Percentiles rank a stretch among this genome's conserved stretches.
Evolutionary conservation across 2,113 vertebrate genomes (phyloP).

Genomic region (Microcebus murinus): DNA sequence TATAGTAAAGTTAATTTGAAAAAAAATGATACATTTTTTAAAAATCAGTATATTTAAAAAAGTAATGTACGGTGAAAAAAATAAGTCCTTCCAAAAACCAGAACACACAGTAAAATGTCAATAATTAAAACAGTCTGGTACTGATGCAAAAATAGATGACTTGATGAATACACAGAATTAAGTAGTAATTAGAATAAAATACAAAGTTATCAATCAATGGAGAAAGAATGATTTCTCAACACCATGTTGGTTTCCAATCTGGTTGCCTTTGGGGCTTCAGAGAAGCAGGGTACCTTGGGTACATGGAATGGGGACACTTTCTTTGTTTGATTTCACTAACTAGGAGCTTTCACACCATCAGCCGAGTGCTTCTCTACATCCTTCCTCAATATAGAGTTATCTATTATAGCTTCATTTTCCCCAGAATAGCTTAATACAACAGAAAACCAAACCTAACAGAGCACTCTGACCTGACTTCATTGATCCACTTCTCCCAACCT

Average conservation of each 20-base stretch:
- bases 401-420: neutral
- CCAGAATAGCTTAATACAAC: neutral
- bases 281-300: neutral
- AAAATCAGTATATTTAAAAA: constrained; percentile 17
- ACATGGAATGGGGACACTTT: neutral
- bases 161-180: neutral
- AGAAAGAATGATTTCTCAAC: neutral
- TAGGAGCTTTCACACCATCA: neutral
- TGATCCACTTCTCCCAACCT: neutral
- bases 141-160: neutral
- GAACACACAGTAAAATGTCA: neutral
- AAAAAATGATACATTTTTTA: constrained; percentile 47
- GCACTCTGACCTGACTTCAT: neutral
- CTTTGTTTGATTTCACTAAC: neutral
- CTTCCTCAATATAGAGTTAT: neutral
- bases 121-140: constrained; percentile 26
- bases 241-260: neutral
- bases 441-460: neutral
- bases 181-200: neutral
- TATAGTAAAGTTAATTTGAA: constrained; percentile 7
- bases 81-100: neutral
- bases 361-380: neutral
- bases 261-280: neutral
- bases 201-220: neutral
- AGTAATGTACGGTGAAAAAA: neutral